Conservation (phyloP, 2,888 invertebrate species). For the Ormyrus pomaceus region DNA sequence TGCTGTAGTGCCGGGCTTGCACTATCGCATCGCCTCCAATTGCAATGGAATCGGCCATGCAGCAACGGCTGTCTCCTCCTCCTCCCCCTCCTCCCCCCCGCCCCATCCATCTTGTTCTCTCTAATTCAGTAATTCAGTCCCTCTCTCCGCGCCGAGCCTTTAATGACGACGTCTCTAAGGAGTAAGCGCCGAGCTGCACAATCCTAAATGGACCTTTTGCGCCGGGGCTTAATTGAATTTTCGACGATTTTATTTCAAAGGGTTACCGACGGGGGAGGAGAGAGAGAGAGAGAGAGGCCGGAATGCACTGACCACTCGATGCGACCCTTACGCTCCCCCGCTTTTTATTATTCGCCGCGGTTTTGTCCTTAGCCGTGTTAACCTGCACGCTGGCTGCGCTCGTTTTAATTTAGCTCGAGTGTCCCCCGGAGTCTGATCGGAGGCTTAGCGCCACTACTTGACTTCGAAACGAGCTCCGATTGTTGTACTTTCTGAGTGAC, state of each 20-base stretch:
- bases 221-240: conserved; percentile 47
- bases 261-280: not conserved
- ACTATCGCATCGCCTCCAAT: conserved; percentile 26
- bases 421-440: not conserved
- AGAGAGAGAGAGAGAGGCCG: too few species aligned
- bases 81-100: conserved; percentile 12
- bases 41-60: conserved; percentile 44
- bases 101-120: conserved; percentile 37
- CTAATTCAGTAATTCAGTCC: conserved; percentile 45
- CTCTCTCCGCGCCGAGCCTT: conserved; percentile 10
- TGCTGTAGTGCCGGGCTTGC: not conserved
- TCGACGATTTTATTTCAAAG: conserved; percentile 40
- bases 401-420: conserved; percentile 21
- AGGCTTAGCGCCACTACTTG: not conserved
- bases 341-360: not conserved
- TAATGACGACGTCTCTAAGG: conserved; percentile 50
- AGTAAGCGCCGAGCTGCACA: conserved; percentile 8
- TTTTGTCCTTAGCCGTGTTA: not conserved
- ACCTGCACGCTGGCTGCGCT: not conserved
- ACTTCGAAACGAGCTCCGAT: not conserved
- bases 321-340: conserved; percentile 2
- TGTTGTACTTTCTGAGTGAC: too few species aligned
- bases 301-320: conserved; percentile 29
- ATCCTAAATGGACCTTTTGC: conserved; percentile 28
- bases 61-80: conserved; percentile 39